These are phyloP conservation scores for Lathamus discolor DNA, from an alignment of 2,113 vertebrate species.

Conservation along the genomic window DNA sequence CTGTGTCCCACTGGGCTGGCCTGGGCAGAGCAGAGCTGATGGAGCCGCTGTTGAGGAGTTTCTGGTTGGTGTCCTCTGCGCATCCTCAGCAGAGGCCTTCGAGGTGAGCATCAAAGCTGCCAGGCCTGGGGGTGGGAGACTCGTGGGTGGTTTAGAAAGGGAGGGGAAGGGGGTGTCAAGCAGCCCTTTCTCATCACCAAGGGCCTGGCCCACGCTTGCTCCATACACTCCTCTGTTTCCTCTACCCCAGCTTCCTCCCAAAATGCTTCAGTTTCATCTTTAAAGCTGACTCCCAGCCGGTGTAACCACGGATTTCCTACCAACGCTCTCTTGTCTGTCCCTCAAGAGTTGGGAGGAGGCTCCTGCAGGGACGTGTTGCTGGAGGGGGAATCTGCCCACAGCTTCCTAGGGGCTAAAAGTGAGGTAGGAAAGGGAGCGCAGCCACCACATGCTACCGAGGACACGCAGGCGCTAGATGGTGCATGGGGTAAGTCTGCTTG, in stretches of 20 bases:
- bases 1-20: neutral
- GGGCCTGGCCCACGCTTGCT: neutral
- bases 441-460: rapidly evolving
- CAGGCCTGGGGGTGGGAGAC: neutral
- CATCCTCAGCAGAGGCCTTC: neutral
- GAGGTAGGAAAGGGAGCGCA: neutral
- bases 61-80: neutral
- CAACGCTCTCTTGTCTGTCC: neutral
- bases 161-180: neutral
- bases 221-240: neutral
- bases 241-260: neutral
- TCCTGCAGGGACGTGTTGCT: rapidly evolving
- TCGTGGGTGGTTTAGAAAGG: neutral
- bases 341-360: neutral
- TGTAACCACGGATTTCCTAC: neutral
- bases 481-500: neutral
- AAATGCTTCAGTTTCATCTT: neutral
- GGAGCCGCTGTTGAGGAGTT: neutral
- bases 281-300: neutral
- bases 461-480: neutral
- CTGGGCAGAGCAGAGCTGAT: neutral
- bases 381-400: neutral
- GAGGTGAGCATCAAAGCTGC: neutral
- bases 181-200: neutral
- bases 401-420: neutral